Evolutionary conservation across 1,140 invertebrate genomes (phyloP).

Genomic region (Bradysia coprophila): DNA sequence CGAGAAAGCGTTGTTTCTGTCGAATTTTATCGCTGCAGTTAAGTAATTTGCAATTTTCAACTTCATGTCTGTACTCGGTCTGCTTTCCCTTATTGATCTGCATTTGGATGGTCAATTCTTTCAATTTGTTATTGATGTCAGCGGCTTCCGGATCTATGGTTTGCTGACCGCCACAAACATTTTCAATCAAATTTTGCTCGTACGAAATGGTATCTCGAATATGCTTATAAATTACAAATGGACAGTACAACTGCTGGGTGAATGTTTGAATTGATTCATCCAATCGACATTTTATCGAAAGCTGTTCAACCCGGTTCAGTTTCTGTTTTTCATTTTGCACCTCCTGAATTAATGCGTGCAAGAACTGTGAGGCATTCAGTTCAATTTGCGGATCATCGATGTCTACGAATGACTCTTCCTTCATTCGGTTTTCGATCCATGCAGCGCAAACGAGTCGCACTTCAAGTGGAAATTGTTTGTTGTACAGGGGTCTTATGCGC

Average conservation of each 20-base stretch:
- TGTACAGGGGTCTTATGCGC: constrained; percentile 8
- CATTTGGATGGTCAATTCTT: neutral
- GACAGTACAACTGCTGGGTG: constrained; percentile 1
- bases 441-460: constrained; percentile 18
- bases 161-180: neutral
- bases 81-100: neutral
- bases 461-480: constrained; percentile 19
- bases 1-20: neutral
- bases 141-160: neutral
- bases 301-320: neutral
- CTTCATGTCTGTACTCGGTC: neutral
- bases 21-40: neutral
- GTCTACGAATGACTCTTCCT: constrained; percentile 10
- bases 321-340: neutral
- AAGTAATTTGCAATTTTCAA: neutral
- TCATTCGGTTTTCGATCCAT: constrained; percentile 23
- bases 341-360: neutral
- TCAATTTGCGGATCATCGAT: constrained; percentile 1
- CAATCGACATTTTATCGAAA: neutral
- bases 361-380: neutral
- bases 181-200: neutral
- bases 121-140: neutral
- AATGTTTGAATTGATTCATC: constrained; percentile 4
- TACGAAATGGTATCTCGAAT: constrained; percentile 1
- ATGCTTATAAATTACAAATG: neutral